These are phyloP conservation scores for Odontesthes bonariensis DNA, from an alignment of 2,113 vertebrate genomes.

Conservation along the genomic window DNA sequence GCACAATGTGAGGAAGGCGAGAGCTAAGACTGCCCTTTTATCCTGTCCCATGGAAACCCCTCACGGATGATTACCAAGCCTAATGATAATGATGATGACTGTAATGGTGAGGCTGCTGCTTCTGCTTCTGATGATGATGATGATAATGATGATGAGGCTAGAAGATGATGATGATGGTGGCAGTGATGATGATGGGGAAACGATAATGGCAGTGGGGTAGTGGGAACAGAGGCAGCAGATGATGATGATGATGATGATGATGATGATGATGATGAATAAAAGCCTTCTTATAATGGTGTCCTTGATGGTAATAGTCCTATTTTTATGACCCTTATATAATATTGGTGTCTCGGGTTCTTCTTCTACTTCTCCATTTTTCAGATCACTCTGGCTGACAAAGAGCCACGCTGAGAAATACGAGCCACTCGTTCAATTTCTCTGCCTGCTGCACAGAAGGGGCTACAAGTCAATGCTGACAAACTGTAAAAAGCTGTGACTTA, in stretches of 20 bases:
- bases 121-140: slow-evolving; percentile 76
- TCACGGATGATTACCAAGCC: slow-evolving; percentile 83
- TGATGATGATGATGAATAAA: slow-evolving; percentile 84
- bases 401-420: slow-evolving; percentile 56
- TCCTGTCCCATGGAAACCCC: slow-evolving; percentile 76
- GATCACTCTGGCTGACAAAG: slow-evolving; percentile 70
- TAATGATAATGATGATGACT: slow-evolving; percentile 88
- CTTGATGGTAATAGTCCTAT: slow-evolving; percentile 84
- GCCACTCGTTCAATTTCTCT: slow-evolving; percentile 39
- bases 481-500: slow-evolving; percentile 3
- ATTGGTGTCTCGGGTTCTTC: slow-evolving; percentile 74
- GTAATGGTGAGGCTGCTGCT: slow-evolving; percentile 81
- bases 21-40: slow-evolving; percentile 76
- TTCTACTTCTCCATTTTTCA: slow-evolving; percentile 74
- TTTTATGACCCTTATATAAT: slow-evolving; percentile 83
- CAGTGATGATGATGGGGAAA: slow-evolving; percentile 66
- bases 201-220: slow-evolving; percentile 48
- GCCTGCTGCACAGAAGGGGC: slow-evolving; percentile 37
- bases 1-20: slow-evolving; percentile 64
- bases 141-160: slow-evolving; percentile 68
- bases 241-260: slow-evolving; percentile 79
- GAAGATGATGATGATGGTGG: slow-evolving; percentile 73
- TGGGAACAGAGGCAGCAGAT: slow-evolving; percentile 68
- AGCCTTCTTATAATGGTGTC: slow-evolving; percentile 82
- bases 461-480: slow-evolving; percentile 18